A percentile compares a stretch with the other conserved stretches of the same genome.
Evolutionary conservation across 2,113 vertebrate species (phyloP).

Genomic region (Paramormyrops kingsleyae): DNA sequence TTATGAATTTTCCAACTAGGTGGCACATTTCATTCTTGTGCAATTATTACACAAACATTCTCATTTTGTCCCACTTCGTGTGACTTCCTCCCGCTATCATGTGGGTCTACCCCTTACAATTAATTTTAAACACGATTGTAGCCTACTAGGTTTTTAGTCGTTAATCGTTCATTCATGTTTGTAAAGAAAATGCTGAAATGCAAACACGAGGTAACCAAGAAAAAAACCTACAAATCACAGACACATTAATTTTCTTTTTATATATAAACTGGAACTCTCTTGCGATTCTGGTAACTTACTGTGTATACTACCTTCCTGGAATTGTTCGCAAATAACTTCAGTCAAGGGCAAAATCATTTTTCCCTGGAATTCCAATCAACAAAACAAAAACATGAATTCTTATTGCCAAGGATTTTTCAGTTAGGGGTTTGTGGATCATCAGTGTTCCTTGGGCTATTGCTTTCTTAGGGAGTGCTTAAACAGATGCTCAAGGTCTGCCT

Average conservation of each 20-base stretch:
- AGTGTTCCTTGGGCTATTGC: neutral
- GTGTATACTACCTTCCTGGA: neutral
- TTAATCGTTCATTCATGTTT: neutral
- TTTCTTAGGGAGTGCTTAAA: neutral
- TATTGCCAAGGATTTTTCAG: neutral
- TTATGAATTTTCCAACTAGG: neutral
- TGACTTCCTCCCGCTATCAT: neutral
- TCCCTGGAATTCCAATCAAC: neutral
- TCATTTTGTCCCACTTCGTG: neutral
- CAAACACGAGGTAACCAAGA: neutral
- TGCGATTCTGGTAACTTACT: neutral
- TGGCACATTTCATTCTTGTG: neutral
- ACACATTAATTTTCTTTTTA: neutral
- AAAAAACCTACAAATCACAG: neutral
- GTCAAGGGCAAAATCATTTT: neutral
- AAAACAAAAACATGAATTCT: neutral
- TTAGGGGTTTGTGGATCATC: neutral
- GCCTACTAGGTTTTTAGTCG: neutral
- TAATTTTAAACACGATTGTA: neutral
- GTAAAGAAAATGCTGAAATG: neutral
- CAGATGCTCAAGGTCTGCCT: neutral
- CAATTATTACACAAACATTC: neutral
- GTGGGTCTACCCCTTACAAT: neutral
- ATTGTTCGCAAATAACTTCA: neutral
- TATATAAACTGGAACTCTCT: neutral